These are phyloP conservation scores for Podarcis raffonei DNA, from an alignment of 2,113 vertebrate genomes.

Conservation along the genomic window DNA sequence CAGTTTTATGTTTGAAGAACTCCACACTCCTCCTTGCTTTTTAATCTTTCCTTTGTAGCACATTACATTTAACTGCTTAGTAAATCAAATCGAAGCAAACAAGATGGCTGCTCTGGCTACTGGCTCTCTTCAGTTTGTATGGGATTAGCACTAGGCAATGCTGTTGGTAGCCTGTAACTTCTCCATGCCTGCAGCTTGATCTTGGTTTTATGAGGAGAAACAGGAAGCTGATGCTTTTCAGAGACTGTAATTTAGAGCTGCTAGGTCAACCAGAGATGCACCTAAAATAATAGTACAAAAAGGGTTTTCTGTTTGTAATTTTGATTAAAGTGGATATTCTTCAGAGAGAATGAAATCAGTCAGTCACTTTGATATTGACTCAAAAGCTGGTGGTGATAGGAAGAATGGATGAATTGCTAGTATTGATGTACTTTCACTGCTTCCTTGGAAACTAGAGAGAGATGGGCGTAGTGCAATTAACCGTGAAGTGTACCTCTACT, in stretches of 20 bases:
- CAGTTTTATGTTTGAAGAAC: background rate
- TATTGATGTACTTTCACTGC: background rate
- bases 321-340: background rate
- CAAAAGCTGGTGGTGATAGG: background rate
- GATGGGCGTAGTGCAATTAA: background rate
- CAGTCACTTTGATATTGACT: background rate
- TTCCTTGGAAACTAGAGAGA: background rate
- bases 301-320: background rate
- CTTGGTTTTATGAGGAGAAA: background rate
- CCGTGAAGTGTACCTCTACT: background rate
- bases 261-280: background rate
- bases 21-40: background rate
- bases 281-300: too few relatives aligned
- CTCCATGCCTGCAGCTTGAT: background rate
- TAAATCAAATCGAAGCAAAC: background rate
- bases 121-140: background rate
- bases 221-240: background rate
- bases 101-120: background rate
- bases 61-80: background rate
- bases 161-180: background rate
- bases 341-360: background rate
- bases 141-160: background rate
- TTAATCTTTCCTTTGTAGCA: background rate
- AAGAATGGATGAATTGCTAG: background rate
- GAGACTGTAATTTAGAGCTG: background rate